Base-by-base conservation (phyloP, 2,888 invertebrate genomes). In the Andrena haemorrhoa region DNA sequence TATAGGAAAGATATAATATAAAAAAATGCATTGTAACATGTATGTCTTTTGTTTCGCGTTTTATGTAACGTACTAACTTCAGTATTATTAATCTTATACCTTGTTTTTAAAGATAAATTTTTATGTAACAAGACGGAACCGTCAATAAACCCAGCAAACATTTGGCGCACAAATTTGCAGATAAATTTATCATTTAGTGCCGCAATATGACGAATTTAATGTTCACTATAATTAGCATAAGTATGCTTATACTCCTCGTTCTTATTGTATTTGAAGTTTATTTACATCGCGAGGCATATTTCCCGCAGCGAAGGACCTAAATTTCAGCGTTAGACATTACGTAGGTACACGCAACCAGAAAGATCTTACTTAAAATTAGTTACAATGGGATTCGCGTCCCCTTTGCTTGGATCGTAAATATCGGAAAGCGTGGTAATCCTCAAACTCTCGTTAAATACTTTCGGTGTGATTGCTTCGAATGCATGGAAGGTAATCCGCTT, bases 241-340 rank as follows among this genome's bases (percentile, higher is more conserved):
- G 82, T 51, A 60, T 89, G 31, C 72, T 83, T 33, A 73, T 88
- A 63, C 63, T 89, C 12, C n/a, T 88, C 23, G 53, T 89, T 71
- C 86, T 92, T 20, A 76, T 92, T 41, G 90, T 76, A 68, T 84
- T 90, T 58, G 93, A 93, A 89, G 74, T 92, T 65, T 92, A 92
- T 83, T 78, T 91, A 76, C 92, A 92, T 79, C 88, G 87, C 23
- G 92, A 93, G 31, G 86, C 76, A 35, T 92, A 93, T 83, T 92
- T 92, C 83, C 86, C 89, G 63, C 74, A 65, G 29, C 47, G 58
- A 16, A 58, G 56, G n/a, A 23, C 23, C n/a, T 82, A 69, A 65
- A 31, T 60, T 56, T 68, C 33, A 29, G 8, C 16, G 2, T 0
- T 65, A 75, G 60, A 56, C 49, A 4, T 82, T 74, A 3, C 26